Percentiles rank a stretch among this genome's conserved stretches.
These are phyloP conservation scores for Odobenus rosmarus DNA, from an alignment of 2,113 vertebrate genomes.

Conservation along the genomic window DNA sequence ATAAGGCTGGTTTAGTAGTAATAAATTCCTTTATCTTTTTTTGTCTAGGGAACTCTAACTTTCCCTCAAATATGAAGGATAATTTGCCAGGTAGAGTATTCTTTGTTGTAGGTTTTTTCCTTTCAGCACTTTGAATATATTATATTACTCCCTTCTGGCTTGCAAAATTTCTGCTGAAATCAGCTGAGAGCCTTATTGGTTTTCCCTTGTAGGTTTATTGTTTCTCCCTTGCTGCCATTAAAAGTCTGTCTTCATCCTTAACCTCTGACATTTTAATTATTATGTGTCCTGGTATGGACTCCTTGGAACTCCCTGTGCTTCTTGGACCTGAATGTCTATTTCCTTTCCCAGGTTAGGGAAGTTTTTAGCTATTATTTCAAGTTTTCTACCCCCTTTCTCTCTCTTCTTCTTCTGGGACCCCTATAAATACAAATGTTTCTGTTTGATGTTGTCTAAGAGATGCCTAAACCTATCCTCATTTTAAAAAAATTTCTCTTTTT, in stretches of 20 bases:
- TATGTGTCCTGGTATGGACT: background rate
- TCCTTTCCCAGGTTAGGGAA: background rate
- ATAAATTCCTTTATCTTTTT: background rate
- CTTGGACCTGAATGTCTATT: background rate
- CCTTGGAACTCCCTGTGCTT: background rate
- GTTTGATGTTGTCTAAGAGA: background rate
- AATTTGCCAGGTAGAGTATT: background rate
- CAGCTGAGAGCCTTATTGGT: background rate
- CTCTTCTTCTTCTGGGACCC: background rate
- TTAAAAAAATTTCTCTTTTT: background rate
- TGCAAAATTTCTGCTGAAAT: background rate
- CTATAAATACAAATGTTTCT: background rate
- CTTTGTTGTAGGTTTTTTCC: background rate
- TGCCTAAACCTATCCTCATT: background rate
- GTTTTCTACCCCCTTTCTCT: background rate
- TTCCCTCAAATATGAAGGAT: background rate
- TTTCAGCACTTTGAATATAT: background rate
- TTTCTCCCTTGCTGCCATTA: background rate
- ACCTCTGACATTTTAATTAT: background rate
- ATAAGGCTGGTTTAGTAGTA: background rate
- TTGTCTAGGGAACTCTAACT: background rate
- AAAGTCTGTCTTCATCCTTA: background rate
- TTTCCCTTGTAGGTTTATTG: background rate
- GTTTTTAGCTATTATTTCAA: background rate
- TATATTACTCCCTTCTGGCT: background rate